These are phyloP conservation scores for Arctia plantaginis DNA, from an alignment of 2,888 invertebrate species.

Conservation along the genomic window DNA sequence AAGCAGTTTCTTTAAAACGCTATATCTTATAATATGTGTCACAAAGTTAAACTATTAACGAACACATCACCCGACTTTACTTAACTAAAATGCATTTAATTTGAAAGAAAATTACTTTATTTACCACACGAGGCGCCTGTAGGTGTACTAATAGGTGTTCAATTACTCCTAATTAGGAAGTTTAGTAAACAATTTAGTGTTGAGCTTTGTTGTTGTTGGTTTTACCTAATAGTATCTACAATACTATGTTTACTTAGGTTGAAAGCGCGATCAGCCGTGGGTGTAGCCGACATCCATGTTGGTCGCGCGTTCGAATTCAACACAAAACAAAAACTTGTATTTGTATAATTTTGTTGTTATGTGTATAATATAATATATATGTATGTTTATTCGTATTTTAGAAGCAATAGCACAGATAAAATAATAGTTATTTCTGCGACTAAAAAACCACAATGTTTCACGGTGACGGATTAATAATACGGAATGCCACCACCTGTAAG, in stretches of 20 bases:
- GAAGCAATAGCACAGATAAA: too few relatives aligned
- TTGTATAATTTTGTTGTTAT: too few relatives aligned
- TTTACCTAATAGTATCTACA: not conserved
- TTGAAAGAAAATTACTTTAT: slow-evolving; percentile 30
- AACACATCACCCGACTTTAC: slow-evolving; percentile 9
- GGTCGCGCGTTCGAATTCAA: not conserved
- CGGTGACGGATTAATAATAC: too few relatives aligned
- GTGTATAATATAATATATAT: too few relatives aligned
- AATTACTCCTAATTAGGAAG: slow-evolving; percentile 16
- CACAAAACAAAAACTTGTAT: not conserved
- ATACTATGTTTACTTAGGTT: not conserved
- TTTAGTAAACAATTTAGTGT: slow-evolving; percentile 9
- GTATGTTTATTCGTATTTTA: too few relatives aligned
- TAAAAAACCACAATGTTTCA: too few relatives aligned
- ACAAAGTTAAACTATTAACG: slow-evolving; percentile 29
- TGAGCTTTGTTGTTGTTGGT: slow-evolving; percentile 8
- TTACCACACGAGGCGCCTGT: slow-evolving; percentile 9
- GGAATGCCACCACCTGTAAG: too few relatives aligned
- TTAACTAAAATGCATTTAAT: slow-evolving; percentile 39
- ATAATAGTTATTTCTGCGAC: too few relatives aligned
- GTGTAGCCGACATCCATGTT: not conserved
- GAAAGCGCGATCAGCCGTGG: not conserved
- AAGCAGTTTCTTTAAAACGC: slow-evolving; percentile 1
- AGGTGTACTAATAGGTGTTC: slow-evolving; percentile 15
- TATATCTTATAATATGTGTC: slow-evolving; percentile 17